phyloP scores from a whole-genome alignment of 2,888 invertebrate genomes.

The Caenorhabditis angaria region DNA sequence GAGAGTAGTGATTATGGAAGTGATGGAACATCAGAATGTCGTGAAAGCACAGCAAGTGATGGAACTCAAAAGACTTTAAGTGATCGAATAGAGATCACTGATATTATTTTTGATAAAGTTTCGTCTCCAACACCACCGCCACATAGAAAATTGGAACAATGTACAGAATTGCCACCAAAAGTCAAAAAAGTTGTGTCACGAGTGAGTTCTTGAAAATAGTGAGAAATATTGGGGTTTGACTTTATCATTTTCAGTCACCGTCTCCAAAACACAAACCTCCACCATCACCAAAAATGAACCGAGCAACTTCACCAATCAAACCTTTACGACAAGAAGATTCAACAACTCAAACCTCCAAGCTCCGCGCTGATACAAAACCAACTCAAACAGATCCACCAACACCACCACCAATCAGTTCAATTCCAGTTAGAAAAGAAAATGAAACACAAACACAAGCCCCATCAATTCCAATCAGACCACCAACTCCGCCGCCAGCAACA shows the following conservation, averaged over 20 bases:
- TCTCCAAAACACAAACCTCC: constrained; percentile 44
- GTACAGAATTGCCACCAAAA: constrained; percentile 52
- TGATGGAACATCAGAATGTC: constrained; percentile 46
- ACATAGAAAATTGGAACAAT: constrained; percentile 37
- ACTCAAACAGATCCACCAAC: constrained; percentile 37
- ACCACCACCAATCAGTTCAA: constrained; percentile 46
- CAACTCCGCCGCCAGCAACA: neutral
- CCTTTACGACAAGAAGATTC: constrained; percentile 28
- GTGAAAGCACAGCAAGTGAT: constrained; percentile 44
- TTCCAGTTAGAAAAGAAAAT: constrained; percentile 44
- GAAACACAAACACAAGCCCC: constrained; percentile 33
- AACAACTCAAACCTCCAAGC: constrained; percentile 24
- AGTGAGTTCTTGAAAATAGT: too few relatives aligned
- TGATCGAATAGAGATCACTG: constrained; percentile 52
- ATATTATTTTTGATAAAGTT: constrained; percentile 48
- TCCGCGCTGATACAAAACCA: constrained; percentile 24
- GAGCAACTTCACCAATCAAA: constrained; percentile 34
- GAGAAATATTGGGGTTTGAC: too few relatives aligned
- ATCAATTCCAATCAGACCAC: neutral
- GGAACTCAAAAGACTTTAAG: constrained; percentile 50
- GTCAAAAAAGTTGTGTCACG: constrained; percentile 45
- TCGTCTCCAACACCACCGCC: constrained; percentile 44
- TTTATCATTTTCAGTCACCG: constrained; percentile 40
- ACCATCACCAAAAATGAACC: constrained; percentile 37
- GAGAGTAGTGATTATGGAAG: constrained; percentile 52